Percentiles rank a stretch among this genome's conserved stretches.
Evolutionary conservation across 53 echinoderm and acorn worm genomes (phyloP).

Genomic region (Stichopus horrens): DNA sequence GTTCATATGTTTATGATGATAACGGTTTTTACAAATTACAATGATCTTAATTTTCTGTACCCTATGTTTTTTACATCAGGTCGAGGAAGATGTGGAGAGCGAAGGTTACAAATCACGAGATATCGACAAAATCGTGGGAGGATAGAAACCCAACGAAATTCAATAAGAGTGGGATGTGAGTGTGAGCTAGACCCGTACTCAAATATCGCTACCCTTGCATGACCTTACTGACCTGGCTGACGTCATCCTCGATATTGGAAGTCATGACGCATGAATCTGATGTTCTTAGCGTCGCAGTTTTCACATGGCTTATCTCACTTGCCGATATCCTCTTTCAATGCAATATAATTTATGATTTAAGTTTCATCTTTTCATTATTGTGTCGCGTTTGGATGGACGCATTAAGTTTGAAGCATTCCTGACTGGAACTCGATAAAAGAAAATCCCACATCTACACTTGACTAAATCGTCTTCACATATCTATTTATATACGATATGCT

Average conservation of each 20-base stretch:
- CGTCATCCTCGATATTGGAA: not conserved
- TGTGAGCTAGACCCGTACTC: constrained; percentile 35
- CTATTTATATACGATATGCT: too few relatives aligned
- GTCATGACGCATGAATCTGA: not conserved
- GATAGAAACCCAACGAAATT: not conserved
- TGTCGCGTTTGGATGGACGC: too few relatives aligned
- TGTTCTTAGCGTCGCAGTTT: not conserved
- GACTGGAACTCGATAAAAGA: too few relatives aligned
- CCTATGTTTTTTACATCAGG: not conserved
- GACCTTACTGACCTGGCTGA: not conserved
- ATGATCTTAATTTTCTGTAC: not conserved
- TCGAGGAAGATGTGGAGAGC: constrained; percentile 38
- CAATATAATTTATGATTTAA: not conserved
- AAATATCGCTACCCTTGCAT: constrained; percentile 22
- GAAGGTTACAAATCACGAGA: constrained; percentile 20
- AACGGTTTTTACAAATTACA: too few relatives aligned
- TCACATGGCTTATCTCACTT: constrained; percentile 3
- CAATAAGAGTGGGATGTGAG: constrained; percentile 26
- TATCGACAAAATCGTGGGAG: constrained; percentile 9
- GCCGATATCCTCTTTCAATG: not conserved
- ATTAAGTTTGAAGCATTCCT: too few relatives aligned
- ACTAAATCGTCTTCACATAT: too few relatives aligned
- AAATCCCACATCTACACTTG: too few relatives aligned
- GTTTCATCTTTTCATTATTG: not conserved
- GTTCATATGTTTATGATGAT: too few relatives aligned